Evolutionary conservation across 1,140 invertebrate species (phyloP), one percentile per base, ranked within the genome.

Genomic region (Berghia stephanieae): DNA sequence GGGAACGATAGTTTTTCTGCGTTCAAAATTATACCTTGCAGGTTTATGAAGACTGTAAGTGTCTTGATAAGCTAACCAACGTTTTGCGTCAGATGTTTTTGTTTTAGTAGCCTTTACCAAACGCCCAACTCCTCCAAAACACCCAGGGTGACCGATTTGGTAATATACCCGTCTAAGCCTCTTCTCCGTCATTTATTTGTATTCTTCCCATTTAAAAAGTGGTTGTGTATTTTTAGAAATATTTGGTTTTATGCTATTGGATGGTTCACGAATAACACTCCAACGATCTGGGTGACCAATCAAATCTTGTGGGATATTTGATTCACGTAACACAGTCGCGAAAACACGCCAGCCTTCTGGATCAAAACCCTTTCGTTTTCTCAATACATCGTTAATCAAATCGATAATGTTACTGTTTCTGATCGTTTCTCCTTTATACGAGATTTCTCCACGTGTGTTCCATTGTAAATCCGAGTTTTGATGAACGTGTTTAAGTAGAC

Each of bases 41-140:
- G 67, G 75, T 75, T 75, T 79, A 60, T 81, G 80, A 13, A 79
- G 42, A 1, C 63, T 78, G 46, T 81, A 78, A 21, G 80, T 38
- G 21, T 76, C 69, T 55, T 81, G 80, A 40, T 66, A 36, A 24
- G 13, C 46, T 42, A 81, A 43, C 78, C 78, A 81, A 31, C 74
- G 16, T 66, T 77, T 75, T 6, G 67, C 40, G 3, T 31, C 18
- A 44, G 60, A 18, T 3, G 16, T 16, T 67, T 75, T 67, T 52
- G 24, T 13, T 38, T 66, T 63, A 38, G 52, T 75, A 8, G 21
- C 21, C 0, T 24, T 55, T 27, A 31, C 43, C 2, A 67, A 34
- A 3, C 43, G 46, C 21, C 38, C 2, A 2, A 52, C 27, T 8
- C 74, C 74, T 43, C 74, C 74, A 46, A 27, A 76, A 46, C 52